Base-by-base conservation (phyloP, 2,888 invertebrate genomes). In the Mellilla xanthometata region DNA sequence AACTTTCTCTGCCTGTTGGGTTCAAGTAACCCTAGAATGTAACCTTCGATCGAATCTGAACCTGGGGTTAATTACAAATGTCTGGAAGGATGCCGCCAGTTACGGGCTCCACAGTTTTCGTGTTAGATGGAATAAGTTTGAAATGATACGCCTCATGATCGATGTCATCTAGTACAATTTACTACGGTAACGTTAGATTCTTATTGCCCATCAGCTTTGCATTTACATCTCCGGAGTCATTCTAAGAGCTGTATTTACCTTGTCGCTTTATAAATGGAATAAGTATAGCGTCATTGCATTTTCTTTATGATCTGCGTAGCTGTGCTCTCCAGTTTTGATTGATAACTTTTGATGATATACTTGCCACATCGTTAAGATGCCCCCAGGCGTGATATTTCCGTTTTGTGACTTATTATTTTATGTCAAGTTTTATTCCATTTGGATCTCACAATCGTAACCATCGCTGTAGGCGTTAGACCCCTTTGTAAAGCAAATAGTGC, bases 371-470 rank as follows among this genome's bases (percentile, higher is more conserved):
- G 13, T 26, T 19, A 12, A 2, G 31, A 11, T 35, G 39, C 35
- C 38, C 13, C 29, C 13, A 12, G 28, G 40, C 27, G 22, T 42
- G 46, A 48, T 39, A 46, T 52, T 38, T 43, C 42, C 50, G 30
- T 57, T 61, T 58, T 62, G 58, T 56, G 52, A 57, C 56, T 56
- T 50, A 62, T 65, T 66, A 66, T 70, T 59, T 68, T 58, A 56
- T 64, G 67, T 67, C 64, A 67, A 68, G 60, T 53, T 60, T 55
- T 50, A 57, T 60, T 56, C 56, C 47, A 68, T 70, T 69, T 57
- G 56, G 62, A 69, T 72, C 72, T 73, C 73, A 69, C 71, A 76
- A 73, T 70, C 65, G 58, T 74, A 76, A 74, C 74, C 69, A 70
- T 68, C 43, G 42, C 49, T 50, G 77, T 80, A 69, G 78, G 80